Conservation (phyloP, 2,113 vertebrate genomes). For the Agelaius tricolor region DNA sequence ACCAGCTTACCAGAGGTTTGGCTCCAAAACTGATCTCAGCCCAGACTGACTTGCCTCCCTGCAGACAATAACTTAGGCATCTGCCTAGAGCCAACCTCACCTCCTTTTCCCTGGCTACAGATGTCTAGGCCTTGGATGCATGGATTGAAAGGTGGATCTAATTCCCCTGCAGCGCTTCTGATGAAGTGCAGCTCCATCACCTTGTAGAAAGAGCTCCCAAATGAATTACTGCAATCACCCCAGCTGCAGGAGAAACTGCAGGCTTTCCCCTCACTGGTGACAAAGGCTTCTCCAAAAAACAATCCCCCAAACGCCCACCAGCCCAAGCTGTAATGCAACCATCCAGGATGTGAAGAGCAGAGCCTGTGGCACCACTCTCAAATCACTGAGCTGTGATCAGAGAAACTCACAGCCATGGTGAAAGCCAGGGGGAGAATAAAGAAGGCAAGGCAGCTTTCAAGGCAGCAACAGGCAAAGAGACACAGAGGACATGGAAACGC, state of each 20-base stretch:
- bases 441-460: background rate
- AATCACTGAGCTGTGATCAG: background rate
- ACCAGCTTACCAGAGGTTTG: background rate
- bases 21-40: background rate
- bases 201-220: background rate
- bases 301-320: background rate
- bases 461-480: background rate
- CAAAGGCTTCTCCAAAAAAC: background rate
- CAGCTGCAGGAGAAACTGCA: background rate
- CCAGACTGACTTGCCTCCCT: background rate
- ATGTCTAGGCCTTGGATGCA: background rate
- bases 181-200: fast-evolving
- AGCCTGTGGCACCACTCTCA: background rate
- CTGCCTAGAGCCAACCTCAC: background rate
- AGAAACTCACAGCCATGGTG: background rate
- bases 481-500: background rate
- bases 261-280: background rate
- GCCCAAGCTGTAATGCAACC: background rate
- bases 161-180: background rate
- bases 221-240: background rate
- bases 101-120: background rate
- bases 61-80: background rate
- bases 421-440: background rate
- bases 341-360: background rate
- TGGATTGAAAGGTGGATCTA: background rate